Base-by-base conservation (phyloP, 1,140 invertebrate genomes). In the Polyergus mexicanus region DNA sequence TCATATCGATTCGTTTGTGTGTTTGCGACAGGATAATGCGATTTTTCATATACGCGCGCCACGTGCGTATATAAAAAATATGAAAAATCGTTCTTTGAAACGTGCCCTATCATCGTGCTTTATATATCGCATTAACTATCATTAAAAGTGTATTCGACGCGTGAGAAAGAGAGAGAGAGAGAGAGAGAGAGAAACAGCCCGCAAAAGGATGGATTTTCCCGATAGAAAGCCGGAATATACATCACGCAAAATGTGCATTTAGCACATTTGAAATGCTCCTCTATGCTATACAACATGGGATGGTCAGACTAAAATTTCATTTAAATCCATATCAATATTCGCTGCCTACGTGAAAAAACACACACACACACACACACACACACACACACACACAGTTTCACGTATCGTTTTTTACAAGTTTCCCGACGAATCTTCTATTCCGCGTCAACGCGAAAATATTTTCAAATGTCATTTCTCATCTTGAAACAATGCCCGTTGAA, bases 1-100 rank as follows among this genome's bases (percentile, higher is more conserved):
- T 69, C 69, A 38, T 80, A 80, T 69, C 22, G 41, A 80, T 58
- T 69, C 16, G 22, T 51, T 13, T 44, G 47, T 69, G 22, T 47
- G 16, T 16, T 5, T 63, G 72, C 68, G 28, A 19, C 25, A 13
- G 13, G 54, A 56, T 8, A 56, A n/a, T 28, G 25, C 25, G 25
- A 28, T 28, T 28, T 28, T 28, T 28, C 25, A 28, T 28, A 28
- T 28, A 7, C 38, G 22, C 28, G 13, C 35, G 44, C 44, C 6
- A 16, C 10, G 41, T 25, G 28, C 5, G 10, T 19, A 65, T 19
- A 66, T 44, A 10, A 44, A 35, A 25, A 68, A 56, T 54, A 66
- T 44, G 41, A 44, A 35, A 25, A 68, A 56, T 54, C 13, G 13
- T 38, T 13, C 32, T 68, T 66, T 54, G 32, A 80, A 54, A 80